A percentile compares a stretch with the other conserved stretches of the same genome.
Conservation (phyloP, 2,888 invertebrate genomes). For the Neocrepidodera transversa region DNA sequence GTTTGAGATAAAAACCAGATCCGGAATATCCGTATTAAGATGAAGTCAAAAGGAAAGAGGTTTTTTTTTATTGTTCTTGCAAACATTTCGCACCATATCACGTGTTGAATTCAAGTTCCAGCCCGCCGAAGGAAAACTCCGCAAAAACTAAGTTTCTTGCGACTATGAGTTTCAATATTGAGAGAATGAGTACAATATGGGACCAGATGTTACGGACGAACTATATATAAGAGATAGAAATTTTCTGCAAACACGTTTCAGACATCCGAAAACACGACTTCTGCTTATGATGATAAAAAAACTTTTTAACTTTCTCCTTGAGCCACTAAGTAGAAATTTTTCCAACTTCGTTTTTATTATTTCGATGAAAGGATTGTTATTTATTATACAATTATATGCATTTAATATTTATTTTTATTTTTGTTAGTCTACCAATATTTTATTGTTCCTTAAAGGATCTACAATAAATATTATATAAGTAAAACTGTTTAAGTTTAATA, state of each 20-base stretch:
- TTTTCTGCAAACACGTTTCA: slow-evolving; percentile 30
- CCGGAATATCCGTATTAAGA: slow-evolving; percentile 3
- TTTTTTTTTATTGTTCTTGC: slow-evolving; percentile 7
- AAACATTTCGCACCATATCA: slow-evolving; percentile 3
- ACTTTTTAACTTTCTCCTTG: not conserved
- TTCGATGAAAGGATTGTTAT: no score
- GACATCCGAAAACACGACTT: slow-evolving; percentile 25
- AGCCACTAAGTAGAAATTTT: no score
- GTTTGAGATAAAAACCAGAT: not conserved
- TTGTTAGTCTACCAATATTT: no score
- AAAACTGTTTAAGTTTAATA: no score
- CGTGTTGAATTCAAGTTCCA: slow-evolving; percentile 22
- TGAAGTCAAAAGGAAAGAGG: not conserved
- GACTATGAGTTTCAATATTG: slow-evolving; percentile 30
- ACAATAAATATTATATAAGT: no score
- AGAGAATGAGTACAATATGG: slow-evolving; percentile 26
- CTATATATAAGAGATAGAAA: slow-evolving; percentile 32
- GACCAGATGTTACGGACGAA: slow-evolving; percentile 31
- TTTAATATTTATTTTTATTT: no score
- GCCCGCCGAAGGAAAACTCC: slow-evolving; percentile 6
- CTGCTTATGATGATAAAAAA: slow-evolving; percentile 2
- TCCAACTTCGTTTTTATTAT: no score
- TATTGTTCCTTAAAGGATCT: no score
- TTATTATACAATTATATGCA: no score
- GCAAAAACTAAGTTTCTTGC: slow-evolving; percentile 20